Conservation (phyloP, 2,797 vertebrate species). For the Cyprinella venusta region DNA sequence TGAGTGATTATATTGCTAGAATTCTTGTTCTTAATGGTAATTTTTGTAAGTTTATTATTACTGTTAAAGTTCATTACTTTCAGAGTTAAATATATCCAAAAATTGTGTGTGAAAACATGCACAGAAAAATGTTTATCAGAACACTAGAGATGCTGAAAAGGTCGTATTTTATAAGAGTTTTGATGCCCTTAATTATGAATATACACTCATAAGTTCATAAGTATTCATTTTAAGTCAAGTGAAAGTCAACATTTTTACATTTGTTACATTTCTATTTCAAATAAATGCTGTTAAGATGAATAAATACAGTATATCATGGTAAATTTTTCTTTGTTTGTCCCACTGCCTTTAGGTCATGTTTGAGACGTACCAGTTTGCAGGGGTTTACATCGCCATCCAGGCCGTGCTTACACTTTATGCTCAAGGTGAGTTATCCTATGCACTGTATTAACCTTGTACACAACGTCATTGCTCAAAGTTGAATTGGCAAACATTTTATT, state of each 20-base stretch:
- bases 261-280: background rate
- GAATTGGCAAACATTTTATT: background rate
- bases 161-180: background rate
- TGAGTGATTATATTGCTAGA: background rate
- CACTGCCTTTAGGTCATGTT: conserved; percentile 84
- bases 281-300: no score
- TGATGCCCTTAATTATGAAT: background rate
- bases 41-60: background rate
- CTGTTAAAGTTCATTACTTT: background rate
- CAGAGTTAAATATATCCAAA: background rate
- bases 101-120: background rate
- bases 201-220: no score
- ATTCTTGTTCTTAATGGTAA: background rate
- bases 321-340: background rate
- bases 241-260: background rate
- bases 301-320: no score
- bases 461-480: background rate
- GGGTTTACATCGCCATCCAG: conserved; percentile 90
- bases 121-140: no score
- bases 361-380: conserved; percentile 90
- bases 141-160: background rate
- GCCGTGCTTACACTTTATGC: conserved; percentile 90
- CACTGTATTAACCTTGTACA: background rate
- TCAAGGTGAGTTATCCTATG: conserved; percentile 79
- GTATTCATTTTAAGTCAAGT: no score